Conservation (phyloP, 2,888 invertebrate genomes). For the Tenthredo amoena region DNA sequence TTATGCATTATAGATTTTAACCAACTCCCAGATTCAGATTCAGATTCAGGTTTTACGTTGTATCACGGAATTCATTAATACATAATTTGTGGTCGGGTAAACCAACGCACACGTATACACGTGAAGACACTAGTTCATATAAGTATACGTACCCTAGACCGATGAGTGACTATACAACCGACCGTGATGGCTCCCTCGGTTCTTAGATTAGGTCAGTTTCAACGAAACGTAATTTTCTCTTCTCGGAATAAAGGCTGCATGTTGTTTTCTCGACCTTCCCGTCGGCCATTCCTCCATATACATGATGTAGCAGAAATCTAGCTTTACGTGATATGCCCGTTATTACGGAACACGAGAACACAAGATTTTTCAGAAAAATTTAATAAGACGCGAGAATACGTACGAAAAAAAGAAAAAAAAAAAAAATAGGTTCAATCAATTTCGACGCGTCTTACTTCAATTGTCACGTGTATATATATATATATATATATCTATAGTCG, state of each 20-base stretch:
- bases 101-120: background rate
- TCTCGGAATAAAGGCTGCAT: conserved; percentile 56
- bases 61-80: conserved; percentile 16
- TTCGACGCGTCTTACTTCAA: too few relatives aligned
- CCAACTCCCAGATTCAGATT: background rate
- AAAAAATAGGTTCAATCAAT: too few relatives aligned
- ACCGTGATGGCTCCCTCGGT: background rate
- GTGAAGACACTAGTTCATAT: background rate
- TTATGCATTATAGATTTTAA: background rate
- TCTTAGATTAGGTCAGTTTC: conserved; percentile 54
- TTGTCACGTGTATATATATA: too few relatives aligned
- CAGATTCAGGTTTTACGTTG: background rate
- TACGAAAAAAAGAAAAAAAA: too few relatives aligned
- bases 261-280: conserved; percentile 54
- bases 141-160: background rate
- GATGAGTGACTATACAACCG: background rate
- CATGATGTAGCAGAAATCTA: background rate
- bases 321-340: too few relatives aligned
- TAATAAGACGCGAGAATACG: too few relatives aligned
- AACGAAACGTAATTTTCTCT: conserved; percentile 57
- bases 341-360: too few relatives aligned
- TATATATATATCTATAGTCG: too few relatives aligned
- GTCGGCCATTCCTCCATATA: background rate
- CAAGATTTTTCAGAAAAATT: too few relatives aligned
- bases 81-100: conserved; percentile 13